Base-by-base conservation (phyloP, 92 coral and sea anemone species). In the Pocillopora grandis region DNA sequence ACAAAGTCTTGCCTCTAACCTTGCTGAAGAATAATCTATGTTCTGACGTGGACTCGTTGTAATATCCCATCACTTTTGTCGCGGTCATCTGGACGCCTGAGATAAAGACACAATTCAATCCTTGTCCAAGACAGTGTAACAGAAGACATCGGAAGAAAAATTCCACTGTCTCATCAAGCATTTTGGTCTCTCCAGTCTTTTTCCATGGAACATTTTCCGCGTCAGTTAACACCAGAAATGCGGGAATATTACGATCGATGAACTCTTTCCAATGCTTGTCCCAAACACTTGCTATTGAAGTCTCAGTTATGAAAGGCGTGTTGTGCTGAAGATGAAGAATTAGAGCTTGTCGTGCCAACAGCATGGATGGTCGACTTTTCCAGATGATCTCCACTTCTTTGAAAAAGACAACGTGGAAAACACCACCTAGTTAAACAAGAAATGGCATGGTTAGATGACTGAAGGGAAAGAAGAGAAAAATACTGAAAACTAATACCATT, bases 221-320 rank as follows among this genome's bases (percentile, higher is more conserved):
- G 58, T 90, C 93, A 10, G 93, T 85, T 36, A 86, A 80, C n/a
- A 90, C 75, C 77, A 90, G 77, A 75, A 90, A 90, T n/a, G 93
- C 85, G 23, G 93, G 93, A n/a, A 59, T 17, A 71, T 76, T 77
- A 20, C 63, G 58, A 55, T 82, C 65, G 11, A 90, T 21, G 66
- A 86, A 86, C 1, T 37, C 55, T 31, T 27, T 56, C 85, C 89
- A 90, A 3, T 69, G 9, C 36, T 76, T 20, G 19, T 64, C 88
- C 88, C 88, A 82, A 23, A 85, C 74, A 67, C 73, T 65, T 15
- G 72, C 58, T 52, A 82, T 80, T 36, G 76, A 77, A 10, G 79
- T 76, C 37, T 76, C 61, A 48, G 86, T 85, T 19, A 77, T 87
- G 71, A 81, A 84, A 27, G 3, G 9, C 12, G 86, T 87, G 76